A percentile compares a stretch with the other conserved stretches of the same genome.
phyloP scores from a whole-genome alignment of 2,797 vertebrate species.

The Poecilia wingei region DNA sequence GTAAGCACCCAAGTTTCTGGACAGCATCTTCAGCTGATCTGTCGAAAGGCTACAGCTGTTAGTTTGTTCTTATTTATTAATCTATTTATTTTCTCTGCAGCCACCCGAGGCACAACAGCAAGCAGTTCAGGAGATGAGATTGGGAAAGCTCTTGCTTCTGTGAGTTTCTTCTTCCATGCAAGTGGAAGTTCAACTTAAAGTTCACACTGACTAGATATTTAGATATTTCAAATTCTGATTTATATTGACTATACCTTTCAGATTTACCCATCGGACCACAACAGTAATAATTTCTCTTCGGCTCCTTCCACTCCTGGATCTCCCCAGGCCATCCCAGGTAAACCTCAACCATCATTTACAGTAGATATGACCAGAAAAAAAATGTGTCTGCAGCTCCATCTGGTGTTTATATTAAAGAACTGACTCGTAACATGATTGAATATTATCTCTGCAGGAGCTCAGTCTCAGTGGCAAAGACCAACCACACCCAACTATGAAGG shows the following conservation, averaged over 20 bases:
- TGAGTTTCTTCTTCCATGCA: constrained; percentile 84
- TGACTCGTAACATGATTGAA: constrained; percentile 11
- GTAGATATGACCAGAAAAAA: neutral
- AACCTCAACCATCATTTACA: neutral
- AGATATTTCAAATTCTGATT: neutral
- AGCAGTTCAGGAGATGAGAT: constrained; percentile 97
- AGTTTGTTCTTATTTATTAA: constrained; percentile 23
- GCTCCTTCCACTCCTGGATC: constrained; percentile 96
- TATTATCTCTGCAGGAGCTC: constrained; percentile 78
- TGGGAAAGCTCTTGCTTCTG: constrained; percentile 97
- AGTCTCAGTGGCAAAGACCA: constrained; percentile 93
- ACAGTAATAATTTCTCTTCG: constrained; percentile 95
- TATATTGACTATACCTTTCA: constrained; percentile 57
- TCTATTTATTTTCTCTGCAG: constrained; percentile 73
- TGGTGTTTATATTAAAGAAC: constrained; percentile 59
- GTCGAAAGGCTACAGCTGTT: constrained; percentile 9
- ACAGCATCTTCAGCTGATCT: constrained; percentile 8
- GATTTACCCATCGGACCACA: constrained; percentile 99
- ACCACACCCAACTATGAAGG: constrained; percentile 93
- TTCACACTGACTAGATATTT: neutral
- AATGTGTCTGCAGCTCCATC: constrained; percentile 68
- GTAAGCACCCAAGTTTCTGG: constrained; percentile 67
- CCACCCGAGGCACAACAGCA: constrained; percentile 89
- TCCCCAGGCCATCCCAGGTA: constrained; percentile 95
- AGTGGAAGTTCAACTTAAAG: no score